Base-by-base conservation (phyloP, 2,797 vertebrate species). In the Gobionotothen gibberifrons region DNA sequence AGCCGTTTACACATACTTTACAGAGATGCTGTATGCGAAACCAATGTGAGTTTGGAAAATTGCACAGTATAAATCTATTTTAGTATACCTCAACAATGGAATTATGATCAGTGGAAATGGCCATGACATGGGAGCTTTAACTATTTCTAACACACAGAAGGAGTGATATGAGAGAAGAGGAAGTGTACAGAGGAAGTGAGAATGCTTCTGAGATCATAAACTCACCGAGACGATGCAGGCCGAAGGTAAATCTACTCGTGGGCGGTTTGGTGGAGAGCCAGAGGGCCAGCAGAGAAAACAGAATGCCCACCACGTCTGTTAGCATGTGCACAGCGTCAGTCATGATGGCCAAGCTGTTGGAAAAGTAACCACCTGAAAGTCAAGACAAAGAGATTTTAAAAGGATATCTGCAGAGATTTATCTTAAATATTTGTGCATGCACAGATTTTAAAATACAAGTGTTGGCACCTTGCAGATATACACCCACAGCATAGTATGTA, bases 321-420 rank as follows among this genome's bases (percentile, higher is more conserved):
- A 99, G 89, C 95, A 99, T 98, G 89, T 99, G 98, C 83, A 99
- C 93, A 0, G 97, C 98, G 68, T 99, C 98, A 1, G 97, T 99
- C 97, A 99, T 99, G 67, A 99, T 96, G 69, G 98, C 98, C 72
- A 99, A 90, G 86, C 98, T 99, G 92, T 99, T 99, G 51, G 97
- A 96, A 68, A 98, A 68, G 76, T 98, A 99, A 74, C 98, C 97
- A 91, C 98, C 98, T 99, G 84, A 32, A 74, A 51, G 29, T 5
- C 39, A 78, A 62, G 4, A 57, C 1, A 62, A 47, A 6, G 26
- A 60, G 1, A 46, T 46, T 39, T 39, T 11, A 3, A 42, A 19
- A 19, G 15, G 1, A 10, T 3, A 65, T 40, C 53, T 7, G 13
- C 13, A 13, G 1, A 39, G 17, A 42, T 32, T 0, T n/a, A 26